Percentiles rank a stretch among this genome's conserved stretches.
Conservation (phyloP, 1,140 invertebrate genomes). For the Zaprionus tsacasi region DNA sequence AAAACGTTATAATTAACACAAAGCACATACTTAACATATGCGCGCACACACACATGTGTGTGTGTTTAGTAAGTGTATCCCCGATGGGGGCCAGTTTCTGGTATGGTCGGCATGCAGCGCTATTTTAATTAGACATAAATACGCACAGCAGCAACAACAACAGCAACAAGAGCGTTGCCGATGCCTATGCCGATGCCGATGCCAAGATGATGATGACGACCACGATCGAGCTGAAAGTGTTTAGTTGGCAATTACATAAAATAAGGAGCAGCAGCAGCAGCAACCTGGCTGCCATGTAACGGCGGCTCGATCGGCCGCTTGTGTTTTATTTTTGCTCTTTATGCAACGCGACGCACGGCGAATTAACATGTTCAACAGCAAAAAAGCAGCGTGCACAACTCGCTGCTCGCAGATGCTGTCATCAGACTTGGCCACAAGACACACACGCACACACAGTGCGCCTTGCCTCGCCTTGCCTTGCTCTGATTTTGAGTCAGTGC, state of each 20-base stretch:
- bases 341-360: constrained; percentile 60
- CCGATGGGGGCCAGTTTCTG: constrained; percentile 47
- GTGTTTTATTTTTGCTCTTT: constrained; percentile 61
- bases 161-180: constrained; percentile 9
- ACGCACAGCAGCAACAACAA: constrained; percentile 47
- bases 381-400: constrained; percentile 60
- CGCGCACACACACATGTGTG: constrained; percentile 24
- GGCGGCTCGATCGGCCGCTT: constrained; percentile 13
- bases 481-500: constrained; percentile 64
- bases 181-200: constrained; percentile 4
- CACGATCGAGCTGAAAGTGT: constrained; percentile 69
- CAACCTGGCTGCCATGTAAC: constrained; percentile 64
- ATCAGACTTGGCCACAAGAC: constrained; percentile 56
- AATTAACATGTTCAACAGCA: constrained; percentile 76
- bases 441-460: constrained; percentile 26
- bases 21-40: constrained; percentile 71
- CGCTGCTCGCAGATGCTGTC: constrained; percentile 68
- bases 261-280: constrained; percentile 70
- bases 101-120: constrained; percentile 66
- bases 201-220: constrained; percentile 18
- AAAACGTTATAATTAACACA: constrained; percentile 75
- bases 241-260: constrained; percentile 80
- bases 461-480: constrained; percentile 70
- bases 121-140: constrained; percentile 82
- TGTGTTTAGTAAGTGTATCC: neutral